Evolutionary conservation across 2,888 invertebrate species (phyloP), one percentile per base, ranked within the genome.

Genomic region (Helicoverpa assulta): DNA sequence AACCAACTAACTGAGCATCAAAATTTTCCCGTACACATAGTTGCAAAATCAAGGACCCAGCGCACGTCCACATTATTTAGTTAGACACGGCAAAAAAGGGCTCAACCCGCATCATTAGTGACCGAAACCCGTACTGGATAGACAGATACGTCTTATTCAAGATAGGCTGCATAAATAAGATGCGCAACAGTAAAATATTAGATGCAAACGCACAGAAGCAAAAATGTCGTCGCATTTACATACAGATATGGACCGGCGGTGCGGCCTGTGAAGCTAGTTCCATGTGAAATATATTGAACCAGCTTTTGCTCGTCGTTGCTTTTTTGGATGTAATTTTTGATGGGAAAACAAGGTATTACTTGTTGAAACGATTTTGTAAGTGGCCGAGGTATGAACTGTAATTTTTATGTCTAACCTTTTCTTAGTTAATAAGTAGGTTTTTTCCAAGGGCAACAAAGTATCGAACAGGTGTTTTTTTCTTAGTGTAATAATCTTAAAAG

Each of bases 121-220:
- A 87, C 89, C 90, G 80, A 91, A 91, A 89, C 90, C 89, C 80
- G 87, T 85, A 86, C 76, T 77, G 73, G 82, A 83, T 82, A 85
- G 93, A 94, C 92, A 91, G 92, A 89, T 91, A 94, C 83, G 78
- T 83, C 91, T 95, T 92, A 94, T 90, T 95, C 95, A 90, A 85
- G 86, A 76, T 82, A 73, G 77, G 73, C 82, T 82, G 88, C 85
- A 94, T 93, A 93, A 94, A 94, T 90, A 93, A 93, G 93, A 94
- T 90, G 91, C 88, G 84, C 87, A 81, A 88, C 87, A 88, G 90
- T 91, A 90, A 94, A 93, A 93, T 93, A 94, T 94, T 93, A 94
- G 91, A 95, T 95, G 94, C 94, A 94, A 93, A 93, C 93, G 92
- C 92, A 92, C 89, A 77, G 81, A 87, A 81, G 91, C 91, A 94